A percentile compares a stretch with the other conserved stretches of the same genome.
Conservation (phyloP, 2,888 invertebrate genomes). For the Trachelus stipa region DNA sequence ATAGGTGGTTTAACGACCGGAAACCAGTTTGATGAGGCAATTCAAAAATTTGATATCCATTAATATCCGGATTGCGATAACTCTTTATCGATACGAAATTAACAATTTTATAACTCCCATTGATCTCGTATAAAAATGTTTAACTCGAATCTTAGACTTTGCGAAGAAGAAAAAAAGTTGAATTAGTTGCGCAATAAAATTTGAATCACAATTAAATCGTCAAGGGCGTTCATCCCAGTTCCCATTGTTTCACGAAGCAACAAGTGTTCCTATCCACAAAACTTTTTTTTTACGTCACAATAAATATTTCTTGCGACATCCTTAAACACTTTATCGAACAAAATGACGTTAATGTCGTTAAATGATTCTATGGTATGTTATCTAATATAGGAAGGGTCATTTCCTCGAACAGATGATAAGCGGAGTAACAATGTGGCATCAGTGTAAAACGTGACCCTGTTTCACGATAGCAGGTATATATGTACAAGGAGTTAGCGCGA, state of each 20-base stretch:
- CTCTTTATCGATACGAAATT: background rate
- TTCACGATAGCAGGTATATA: background rate
- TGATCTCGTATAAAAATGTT: background rate
- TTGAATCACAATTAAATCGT: background rate
- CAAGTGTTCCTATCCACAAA: background rate
- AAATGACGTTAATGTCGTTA: background rate
- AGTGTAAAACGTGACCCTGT: background rate
- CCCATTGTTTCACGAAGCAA: background rate
- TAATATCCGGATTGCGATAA: background rate
- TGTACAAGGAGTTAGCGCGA: background rate
- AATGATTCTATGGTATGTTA: background rate
- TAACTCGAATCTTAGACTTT: no score
- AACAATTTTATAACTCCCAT: background rate
- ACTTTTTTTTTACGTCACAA: background rate
- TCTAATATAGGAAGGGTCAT: background rate
- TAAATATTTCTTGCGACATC: background rate
- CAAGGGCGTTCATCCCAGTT: background rate
- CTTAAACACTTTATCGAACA: background rate
- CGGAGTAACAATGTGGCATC: background rate
- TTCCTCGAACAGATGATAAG: background rate
- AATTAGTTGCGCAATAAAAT: background rate
- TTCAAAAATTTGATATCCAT: background rate
- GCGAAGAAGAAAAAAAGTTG: background rate
- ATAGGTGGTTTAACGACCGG: background rate
- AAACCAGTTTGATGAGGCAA: background rate